These are phyloP conservation scores for Aleadryas rufinucha DNA, from an alignment of 2,113 vertebrate species.

Conservation along the genomic window DNA sequence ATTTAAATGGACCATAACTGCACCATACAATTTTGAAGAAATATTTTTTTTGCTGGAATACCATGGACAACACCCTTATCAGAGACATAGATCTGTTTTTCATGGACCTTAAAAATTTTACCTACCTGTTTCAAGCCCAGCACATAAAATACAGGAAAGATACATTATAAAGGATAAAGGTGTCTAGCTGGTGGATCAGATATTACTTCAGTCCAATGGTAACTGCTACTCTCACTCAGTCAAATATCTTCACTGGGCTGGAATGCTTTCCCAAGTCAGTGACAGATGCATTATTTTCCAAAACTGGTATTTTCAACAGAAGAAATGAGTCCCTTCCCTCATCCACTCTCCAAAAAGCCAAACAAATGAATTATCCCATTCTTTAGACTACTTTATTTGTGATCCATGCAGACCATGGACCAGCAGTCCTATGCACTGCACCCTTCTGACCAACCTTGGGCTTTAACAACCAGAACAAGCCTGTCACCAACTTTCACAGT, in stretches of 20 bases:
- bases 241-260: not conserved
- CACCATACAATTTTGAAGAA: not conserved
- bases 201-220: not conserved
- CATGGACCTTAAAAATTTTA: not conserved
- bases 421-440: not conserved
- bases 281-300: not conserved
- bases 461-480: not conserved
- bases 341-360: not conserved
- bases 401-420: not conserved
- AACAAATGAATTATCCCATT: not conserved
- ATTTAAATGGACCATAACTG: not conserved
- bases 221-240: not conserved
- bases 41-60: not conserved
- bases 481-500: not conserved
- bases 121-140: not conserved
- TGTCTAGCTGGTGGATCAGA: not conserved
- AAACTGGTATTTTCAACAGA: not conserved
- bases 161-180: not conserved
- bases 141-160: not conserved
- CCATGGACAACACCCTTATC: not conserved
- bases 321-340: not conserved
- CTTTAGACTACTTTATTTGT: not conserved
- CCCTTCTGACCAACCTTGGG: not conserved
- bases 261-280: not conserved
- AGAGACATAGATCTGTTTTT: not conserved